Percentiles rank a stretch among this genome's conserved stretches.
phyloP scores from a whole-genome alignment of 37 sponge, comb jelly and placozoan species.

The Spongia lamella region DNA sequence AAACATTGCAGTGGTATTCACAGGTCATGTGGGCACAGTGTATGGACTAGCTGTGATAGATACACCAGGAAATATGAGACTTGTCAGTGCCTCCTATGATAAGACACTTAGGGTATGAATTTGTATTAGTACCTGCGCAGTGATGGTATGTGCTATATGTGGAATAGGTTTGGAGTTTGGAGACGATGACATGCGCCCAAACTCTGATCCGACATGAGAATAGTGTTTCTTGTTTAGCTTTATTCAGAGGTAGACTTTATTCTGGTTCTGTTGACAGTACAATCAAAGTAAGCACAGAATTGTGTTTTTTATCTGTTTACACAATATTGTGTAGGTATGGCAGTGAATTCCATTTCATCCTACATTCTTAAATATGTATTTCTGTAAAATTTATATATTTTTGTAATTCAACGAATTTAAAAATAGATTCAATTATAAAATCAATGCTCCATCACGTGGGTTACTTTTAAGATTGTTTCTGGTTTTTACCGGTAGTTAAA shows the following conservation, averaged over 20 bases:
- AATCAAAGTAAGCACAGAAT: conserved; percentile 67
- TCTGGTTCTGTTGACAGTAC: conserved; percentile 79
- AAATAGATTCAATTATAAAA: no score
- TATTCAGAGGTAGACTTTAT: conserved; percentile 61
- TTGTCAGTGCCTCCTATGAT: conserved; percentile 91
- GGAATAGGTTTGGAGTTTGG: conserved; percentile 91
- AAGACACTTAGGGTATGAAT: conserved; percentile 74
- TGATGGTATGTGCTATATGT: not conserved
- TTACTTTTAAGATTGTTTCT: no score
- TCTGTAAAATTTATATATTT: no score
- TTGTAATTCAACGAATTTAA: no score
- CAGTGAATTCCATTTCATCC: no score
- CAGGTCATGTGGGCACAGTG: conserved; percentile 81
- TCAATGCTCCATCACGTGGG: no score
- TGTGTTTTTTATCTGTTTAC: no score
- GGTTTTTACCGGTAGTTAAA: no score
- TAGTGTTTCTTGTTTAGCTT: conserved; percentile 79
- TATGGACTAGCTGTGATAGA: conserved; percentile 76
- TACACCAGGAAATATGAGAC: conserved; percentile 49
- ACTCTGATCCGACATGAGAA: conserved; percentile 89
- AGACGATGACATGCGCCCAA: conserved; percentile 79
- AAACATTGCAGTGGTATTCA: not conserved
- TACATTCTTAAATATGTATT: no score
- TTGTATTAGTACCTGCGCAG: no score
- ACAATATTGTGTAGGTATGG: no score